Conservation (phyloP, 2,888 invertebrate species). For the Hydropsyche betteni region DNA sequence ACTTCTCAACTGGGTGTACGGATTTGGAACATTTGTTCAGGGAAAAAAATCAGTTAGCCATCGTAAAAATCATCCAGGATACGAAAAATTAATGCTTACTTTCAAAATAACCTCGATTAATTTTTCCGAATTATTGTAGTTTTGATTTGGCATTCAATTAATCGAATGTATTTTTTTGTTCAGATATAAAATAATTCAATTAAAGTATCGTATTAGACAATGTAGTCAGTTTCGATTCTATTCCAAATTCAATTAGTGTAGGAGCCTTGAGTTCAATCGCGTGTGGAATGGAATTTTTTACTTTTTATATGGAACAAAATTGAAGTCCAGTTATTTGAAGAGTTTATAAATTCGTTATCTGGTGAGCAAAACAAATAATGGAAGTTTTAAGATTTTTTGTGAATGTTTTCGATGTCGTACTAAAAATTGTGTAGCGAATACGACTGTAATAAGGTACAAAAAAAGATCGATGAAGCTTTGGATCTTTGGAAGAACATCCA, state of each 20-base stretch:
- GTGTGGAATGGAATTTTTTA: neutral
- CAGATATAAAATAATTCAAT: neutral
- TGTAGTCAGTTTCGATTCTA: neutral
- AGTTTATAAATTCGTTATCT: neutral
- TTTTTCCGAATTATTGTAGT: neutral
- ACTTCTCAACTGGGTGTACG: conserved; percentile 39
- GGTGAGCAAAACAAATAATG: too few species aligned
- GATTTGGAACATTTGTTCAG: conserved; percentile 13
- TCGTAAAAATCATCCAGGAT: too few species aligned
- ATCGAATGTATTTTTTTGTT: neutral
- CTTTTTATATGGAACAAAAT: neutral
- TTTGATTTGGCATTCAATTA: neutral
- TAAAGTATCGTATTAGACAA: neutral
- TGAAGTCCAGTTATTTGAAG: neutral
- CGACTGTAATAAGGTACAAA: too few species aligned
- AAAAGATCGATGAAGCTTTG: too few species aligned
- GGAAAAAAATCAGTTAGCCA: too few species aligned
- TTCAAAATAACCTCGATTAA: too few species aligned
- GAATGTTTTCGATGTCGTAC: too few species aligned
- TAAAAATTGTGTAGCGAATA: too few species aligned
- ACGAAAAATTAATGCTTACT: too few species aligned
- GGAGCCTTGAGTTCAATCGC: neutral
- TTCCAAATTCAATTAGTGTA: conserved; percentile 7
- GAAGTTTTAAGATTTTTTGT: too few species aligned
- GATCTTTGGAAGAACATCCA: too few species aligned